These are phyloP conservation scores for Sakesphorus luctuosus DNA, from an alignment of 2,113 vertebrate genomes.

Conservation along the genomic window DNA sequence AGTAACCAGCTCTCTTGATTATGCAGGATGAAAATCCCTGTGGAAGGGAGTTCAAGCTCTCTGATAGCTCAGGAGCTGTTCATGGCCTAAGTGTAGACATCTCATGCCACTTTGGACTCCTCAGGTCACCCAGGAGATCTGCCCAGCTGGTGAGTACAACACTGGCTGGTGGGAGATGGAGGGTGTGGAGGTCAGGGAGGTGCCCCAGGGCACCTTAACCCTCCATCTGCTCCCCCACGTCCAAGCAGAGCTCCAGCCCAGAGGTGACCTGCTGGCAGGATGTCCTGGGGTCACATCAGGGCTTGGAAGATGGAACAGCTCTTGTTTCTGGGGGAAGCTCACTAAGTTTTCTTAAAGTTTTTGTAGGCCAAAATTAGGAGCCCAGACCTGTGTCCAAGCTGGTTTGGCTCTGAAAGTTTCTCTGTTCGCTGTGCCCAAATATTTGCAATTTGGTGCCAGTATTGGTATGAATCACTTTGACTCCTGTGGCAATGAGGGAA, in stretches of 20 bases:
- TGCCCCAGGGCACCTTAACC: neutral
- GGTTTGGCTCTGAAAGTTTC: neutral
- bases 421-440: neutral
- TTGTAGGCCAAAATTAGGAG: neutral
- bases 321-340: neutral
- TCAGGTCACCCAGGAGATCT: neutral
- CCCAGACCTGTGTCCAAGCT: neutral
- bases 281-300: neutral
- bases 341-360: neutral
- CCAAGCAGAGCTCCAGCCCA: neutral
- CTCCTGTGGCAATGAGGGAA: accelerated
- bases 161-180: neutral
- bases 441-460: accelerated
- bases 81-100: accelerated
- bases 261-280: accelerated
- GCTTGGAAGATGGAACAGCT: neutral
- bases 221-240: neutral
- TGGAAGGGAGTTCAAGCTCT: neutral
- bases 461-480: neutral
- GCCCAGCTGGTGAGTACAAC: neutral
- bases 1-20: neutral
- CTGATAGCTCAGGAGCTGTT: neutral
- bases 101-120: accelerated
- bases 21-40: accelerated
- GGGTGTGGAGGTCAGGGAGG: neutral